Base-by-base conservation (phyloP, 2,113 vertebrate species). In the Nothocercus julius region DNA sequence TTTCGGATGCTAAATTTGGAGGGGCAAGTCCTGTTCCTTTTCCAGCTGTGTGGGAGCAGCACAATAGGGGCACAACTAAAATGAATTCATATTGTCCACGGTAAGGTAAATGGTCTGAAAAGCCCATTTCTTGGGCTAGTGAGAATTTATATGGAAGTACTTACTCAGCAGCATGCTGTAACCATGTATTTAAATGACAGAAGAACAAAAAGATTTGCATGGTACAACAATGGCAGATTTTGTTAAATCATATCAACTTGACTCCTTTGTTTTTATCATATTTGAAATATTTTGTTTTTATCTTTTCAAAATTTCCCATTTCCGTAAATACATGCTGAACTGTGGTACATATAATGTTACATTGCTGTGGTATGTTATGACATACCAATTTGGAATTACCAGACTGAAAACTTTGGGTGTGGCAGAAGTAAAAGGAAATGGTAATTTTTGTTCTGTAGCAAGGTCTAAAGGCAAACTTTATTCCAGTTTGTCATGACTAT, bases 121-220 rank as follows among this genome's bases (percentile, higher is more conserved):
- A 6, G 15, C 49, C 85, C 0, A 0, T 19, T 3, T 21, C 42
- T 62, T 4, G 5, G 40, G 7, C 13, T 32, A 13, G 38, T 0
- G 2, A 40, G 38, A 34, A 7, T 58, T 76, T 42, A n/a, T 56
- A 7, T 21, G 24, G 32, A 21, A 19, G 8, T 27, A 22, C 67
- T 82, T 67, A 36, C 49, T 16, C 67, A 82, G 42, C 38, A 82
- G 67, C 27, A 3, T 34, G 16, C 36, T 58, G 21, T 64, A 77
- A 83, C 34, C 10, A 1, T 17, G 14, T 58, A 5, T 63, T 54
- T 70, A 44, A 86, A 62, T 13, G 59, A 42, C n/a, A 8, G 30
- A 38, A 40, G 18, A 36, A 20, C 30, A 28, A n/a, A 75, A 89
- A 53, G 7, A 67, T 67, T 47, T 32, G 34, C 27, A 45, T 44